Evolutionary conservation across 2,797 vertebrate species (phyloP).

Genomic region (Salmo trutta): DNA sequence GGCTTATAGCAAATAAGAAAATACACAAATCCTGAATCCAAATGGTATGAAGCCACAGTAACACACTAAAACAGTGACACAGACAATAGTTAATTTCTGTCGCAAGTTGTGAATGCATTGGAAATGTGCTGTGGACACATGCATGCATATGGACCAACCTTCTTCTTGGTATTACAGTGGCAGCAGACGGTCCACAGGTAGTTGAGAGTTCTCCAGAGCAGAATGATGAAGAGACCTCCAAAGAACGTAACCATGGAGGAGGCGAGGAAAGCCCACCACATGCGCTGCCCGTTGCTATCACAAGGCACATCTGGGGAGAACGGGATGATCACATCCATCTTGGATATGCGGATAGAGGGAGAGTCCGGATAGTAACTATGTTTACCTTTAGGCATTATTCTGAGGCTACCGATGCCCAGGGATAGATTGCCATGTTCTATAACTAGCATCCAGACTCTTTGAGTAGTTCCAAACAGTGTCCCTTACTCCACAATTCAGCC

Average conservation of each 20-base stretch:
- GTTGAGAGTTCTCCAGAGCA: conserved; percentile 96
- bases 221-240: conserved; percentile 97
- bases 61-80: not conserved
- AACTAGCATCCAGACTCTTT: conserved; percentile 82
- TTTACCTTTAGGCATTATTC: conserved; percentile 84
- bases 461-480: conserved; percentile 84
- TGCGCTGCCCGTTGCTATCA: conserved; percentile 91
- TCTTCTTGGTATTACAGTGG: conserved; percentile 93
- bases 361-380: conserved; percentile 77
- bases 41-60: not conserved
- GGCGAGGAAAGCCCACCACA: conserved; percentile 99
- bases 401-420: conserved; percentile 58
- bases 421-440: conserved; percentile 80
- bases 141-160: conserved; percentile 75
- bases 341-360: conserved; percentile 85
- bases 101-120: not conserved
- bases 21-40: not conserved
- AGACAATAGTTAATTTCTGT: not conserved
- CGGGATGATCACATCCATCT: conserved; percentile 93
- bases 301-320: conserved; percentile 90
- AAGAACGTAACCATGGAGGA: conserved; percentile 99
- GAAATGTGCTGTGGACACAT: not conserved
- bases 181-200: conserved; percentile 99
- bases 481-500: conserved; percentile 85
- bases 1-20: not conserved